phyloP scores from a whole-genome alignment of 1,140 invertebrate genomes.

The Papilio machaon region DNA sequence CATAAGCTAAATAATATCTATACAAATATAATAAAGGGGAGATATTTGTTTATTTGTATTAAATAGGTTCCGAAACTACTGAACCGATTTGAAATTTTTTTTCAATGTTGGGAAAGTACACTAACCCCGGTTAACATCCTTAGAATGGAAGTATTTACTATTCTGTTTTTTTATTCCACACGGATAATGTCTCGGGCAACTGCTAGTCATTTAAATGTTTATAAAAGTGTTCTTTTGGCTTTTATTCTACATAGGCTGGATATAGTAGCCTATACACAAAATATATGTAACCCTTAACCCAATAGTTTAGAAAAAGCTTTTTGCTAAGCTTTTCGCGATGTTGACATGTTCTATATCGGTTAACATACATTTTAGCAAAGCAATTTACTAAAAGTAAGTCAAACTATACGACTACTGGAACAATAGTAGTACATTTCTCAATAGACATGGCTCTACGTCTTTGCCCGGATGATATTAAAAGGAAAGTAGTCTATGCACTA shows the following conservation, averaged over 20 bases:
- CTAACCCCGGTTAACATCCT: no score
- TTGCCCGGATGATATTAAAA: neutral
- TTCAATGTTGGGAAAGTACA: no score
- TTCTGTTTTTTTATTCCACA: no score
- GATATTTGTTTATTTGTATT: no score
- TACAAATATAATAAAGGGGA: no score
- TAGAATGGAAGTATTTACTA: no score
- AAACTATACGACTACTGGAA: conserved; percentile 3
- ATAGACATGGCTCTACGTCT: neutral
- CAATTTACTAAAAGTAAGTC: neutral
- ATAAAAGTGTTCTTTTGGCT: neutral
- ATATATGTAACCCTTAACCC: neutral
- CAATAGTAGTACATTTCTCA: neutral
- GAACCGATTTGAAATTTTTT: no score
- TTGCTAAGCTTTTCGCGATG: neutral
- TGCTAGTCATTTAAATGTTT: neutral
- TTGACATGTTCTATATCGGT: neutral
- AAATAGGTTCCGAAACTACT: no score
- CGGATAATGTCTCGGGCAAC: no score
- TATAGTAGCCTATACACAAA: neutral
- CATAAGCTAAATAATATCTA: no score
- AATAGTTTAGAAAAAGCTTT: neutral
- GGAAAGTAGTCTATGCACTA: neutral
- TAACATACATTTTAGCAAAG: conserved; percentile 4
- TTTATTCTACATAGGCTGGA: neutral